phyloP scores from a whole-genome alignment of 1,140 invertebrate species.

The Mactra quadrangularis region DNA sequence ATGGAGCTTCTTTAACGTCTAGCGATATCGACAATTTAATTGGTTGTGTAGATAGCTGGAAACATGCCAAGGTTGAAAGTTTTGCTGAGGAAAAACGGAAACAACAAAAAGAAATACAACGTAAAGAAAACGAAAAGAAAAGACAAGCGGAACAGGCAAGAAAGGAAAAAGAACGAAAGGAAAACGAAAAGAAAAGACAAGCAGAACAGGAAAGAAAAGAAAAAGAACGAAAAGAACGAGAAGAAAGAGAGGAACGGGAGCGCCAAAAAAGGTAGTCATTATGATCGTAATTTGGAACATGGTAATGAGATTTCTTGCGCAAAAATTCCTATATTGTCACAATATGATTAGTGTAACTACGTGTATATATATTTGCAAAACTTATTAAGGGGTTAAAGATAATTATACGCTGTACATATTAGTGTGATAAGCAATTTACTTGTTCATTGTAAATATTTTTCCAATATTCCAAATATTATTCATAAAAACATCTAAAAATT shows the following conservation, averaged over 20 bases:
- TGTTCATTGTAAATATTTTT: too few species aligned
- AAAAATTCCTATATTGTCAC: too few species aligned
- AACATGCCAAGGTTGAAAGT: constrained; percentile 8
- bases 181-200: constrained; percentile 10
- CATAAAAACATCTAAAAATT: too few species aligned
- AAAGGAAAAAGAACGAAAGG: background rate
- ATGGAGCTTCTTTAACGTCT: background rate
- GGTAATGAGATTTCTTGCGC: background rate
- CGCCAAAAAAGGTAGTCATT: background rate
- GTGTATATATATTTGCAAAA: too few species aligned
- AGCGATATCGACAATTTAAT: background rate
- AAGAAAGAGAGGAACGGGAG: background rate
- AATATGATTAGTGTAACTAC: too few species aligned
- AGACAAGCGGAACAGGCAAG: background rate
- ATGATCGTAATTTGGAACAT: background rate
- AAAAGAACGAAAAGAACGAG: too few species aligned
- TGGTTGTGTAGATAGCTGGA: background rate
- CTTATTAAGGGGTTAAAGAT: too few species aligned
- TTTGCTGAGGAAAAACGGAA: constrained; percentile 7
- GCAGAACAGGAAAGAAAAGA: background rate
- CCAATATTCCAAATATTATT: too few species aligned
- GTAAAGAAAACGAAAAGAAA: constrained; percentile 11
- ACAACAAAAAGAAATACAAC: background rate
- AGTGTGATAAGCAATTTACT: too few species aligned
- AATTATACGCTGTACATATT: too few species aligned